A percentile compares a stretch with the other conserved stretches of the same genome.
Evolutionary conservation across 2,797 vertebrate species (phyloP).

Genomic region (Merluccius polli): DNA sequence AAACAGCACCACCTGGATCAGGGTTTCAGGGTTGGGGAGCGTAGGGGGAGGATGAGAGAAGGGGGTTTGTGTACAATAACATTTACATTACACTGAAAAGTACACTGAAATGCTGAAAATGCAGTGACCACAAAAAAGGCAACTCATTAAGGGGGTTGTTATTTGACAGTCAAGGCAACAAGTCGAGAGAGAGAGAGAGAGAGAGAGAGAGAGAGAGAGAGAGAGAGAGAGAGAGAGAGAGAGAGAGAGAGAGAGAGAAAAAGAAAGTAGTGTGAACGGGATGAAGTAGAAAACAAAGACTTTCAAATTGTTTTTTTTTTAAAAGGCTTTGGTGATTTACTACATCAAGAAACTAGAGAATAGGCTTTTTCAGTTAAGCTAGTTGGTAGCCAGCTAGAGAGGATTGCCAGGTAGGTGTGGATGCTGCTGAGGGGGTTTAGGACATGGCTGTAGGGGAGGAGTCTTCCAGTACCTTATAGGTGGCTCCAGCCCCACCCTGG

Average conservation of each 20-base stretch:
- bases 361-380: no score
- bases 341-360: no score
- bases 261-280: background rate
- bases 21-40: background rate
- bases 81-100: background rate
- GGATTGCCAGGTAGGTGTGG: background rate
- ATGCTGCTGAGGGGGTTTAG: background rate
- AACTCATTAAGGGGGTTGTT: no score
- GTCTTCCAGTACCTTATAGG: conserved; percentile 77
- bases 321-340: no score
- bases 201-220: no score
- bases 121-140: no score
- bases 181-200: no score
- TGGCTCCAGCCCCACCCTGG: conserved; percentile 74
- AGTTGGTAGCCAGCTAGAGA: background rate
- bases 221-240: no score
- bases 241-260: no score
- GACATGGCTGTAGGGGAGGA: background rate
- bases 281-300: background rate
- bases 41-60: no score
- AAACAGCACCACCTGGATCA: conserved; percentile 75
- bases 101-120: background rate
- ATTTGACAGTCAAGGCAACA: no score
- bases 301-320: no score
- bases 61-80: background rate